phyloP scores from a whole-genome alignment of 35 echinoderm and acorn worm species.

The Ophiothrix spiculata region DNA sequence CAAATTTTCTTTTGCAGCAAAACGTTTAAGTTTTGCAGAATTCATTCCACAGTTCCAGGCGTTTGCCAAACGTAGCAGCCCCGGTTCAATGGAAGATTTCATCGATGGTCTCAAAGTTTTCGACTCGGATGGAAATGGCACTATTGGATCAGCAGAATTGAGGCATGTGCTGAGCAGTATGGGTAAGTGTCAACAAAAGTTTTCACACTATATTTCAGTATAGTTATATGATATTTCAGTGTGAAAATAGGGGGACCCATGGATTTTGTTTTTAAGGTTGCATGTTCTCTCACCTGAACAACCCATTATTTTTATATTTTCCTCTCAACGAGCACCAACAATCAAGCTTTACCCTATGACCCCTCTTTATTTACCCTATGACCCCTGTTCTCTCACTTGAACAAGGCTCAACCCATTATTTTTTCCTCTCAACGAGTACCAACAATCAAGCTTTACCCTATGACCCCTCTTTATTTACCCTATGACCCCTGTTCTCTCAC shows the following conservation, averaged over 20 bases:
- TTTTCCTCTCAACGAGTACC: no score
- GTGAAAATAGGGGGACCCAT: background rate
- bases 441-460: no score
- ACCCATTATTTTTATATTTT: background rate
- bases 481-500: no score
- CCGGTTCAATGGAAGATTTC: constrained; percentile 71
- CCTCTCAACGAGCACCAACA: no score
- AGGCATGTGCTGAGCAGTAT: constrained; percentile 85
- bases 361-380: background rate
- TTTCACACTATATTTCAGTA: background rate
- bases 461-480: no score
- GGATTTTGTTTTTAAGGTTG: no score
- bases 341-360: no score
- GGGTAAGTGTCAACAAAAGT: constrained; percentile 43
- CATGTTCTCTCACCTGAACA: no score
- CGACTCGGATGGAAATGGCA: constrained; percentile 81
- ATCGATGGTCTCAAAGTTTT: constrained; percentile 83
- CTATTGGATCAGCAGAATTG: constrained; percentile 81
- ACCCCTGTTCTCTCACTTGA: background rate
- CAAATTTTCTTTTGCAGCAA: constrained; percentile 28
- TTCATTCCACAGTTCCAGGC: constrained; percentile 73
- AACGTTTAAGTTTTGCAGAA: constrained; percentile 79
- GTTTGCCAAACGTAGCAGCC: constrained; percentile 45
- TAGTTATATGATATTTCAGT: background rate
- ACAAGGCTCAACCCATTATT: no score